Conservation (phyloP, 53 echinoderm and acorn worm species). For the Holothuria scabra region DNA sequence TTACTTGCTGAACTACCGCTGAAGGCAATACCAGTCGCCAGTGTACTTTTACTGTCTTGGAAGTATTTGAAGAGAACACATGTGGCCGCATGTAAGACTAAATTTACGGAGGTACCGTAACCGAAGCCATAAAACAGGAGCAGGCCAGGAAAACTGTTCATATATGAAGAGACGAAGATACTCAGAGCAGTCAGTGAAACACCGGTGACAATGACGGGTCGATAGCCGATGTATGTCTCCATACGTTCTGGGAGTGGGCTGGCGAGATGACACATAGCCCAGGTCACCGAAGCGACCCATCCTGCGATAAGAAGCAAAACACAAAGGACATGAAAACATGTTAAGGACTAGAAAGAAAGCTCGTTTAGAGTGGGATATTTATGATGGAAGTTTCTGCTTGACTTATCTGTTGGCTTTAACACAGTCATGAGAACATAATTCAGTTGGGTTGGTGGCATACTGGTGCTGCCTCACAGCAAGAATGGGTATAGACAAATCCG, state of each 20-base stretch:
- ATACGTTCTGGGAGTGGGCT: slow-evolving; percentile 19
- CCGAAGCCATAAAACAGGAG: slow-evolving; percentile 25
- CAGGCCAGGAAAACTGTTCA: neutral
- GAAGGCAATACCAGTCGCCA: slow-evolving; percentile 22
- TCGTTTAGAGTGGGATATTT: too few relatives aligned
- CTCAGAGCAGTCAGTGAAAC: neutral
- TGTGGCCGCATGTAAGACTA: slow-evolving; percentile 12
- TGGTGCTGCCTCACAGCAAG: too few relatives aligned
- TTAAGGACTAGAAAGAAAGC: neutral
- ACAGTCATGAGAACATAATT: too few relatives aligned
- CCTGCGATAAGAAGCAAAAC: neutral
- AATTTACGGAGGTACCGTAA: neutral
- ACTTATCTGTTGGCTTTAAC: too few relatives aligned
- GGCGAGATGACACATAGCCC: slow-evolving; percentile 15
- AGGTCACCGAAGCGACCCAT: slow-evolving; percentile 16
- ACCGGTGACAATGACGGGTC: neutral
- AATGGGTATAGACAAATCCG: too few relatives aligned
- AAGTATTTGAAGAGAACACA: slow-evolving; percentile 19
- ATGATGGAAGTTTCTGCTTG: too few relatives aligned
- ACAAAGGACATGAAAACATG: neutral
- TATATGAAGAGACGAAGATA: slow-evolving; percentile 13
- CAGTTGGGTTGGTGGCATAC: too few relatives aligned
- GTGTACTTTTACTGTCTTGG: neutral
- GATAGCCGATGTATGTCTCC: slow-evolving; percentile 12
- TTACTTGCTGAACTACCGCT: neutral